phyloP scores from a whole-genome alignment of 2,797 vertebrate genomes.

The Garrulus glandarius region DNA sequence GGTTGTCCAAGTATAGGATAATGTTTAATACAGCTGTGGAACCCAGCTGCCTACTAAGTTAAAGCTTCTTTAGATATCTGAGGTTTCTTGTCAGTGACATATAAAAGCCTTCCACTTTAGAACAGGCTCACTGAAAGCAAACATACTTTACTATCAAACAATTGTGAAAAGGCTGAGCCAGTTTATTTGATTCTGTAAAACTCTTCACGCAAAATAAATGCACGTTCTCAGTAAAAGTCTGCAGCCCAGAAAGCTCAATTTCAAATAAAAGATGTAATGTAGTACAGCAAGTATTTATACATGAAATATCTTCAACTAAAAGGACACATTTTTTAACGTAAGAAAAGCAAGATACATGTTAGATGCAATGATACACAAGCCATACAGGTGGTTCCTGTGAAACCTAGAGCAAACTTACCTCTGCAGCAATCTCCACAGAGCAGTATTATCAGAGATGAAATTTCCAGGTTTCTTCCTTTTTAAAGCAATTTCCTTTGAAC shows the following conservation, averaged over 20 bases:
- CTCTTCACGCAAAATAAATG: slow-evolving; percentile 1
- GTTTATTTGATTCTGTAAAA: neutral
- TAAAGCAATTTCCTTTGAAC: neutral
- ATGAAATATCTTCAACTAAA: neutral
- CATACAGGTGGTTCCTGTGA: neutral
- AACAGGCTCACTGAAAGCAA: neutral
- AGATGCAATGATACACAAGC: neutral
- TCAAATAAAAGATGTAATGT: neutral
- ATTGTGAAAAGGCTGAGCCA: neutral
- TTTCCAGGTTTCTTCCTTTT: neutral
- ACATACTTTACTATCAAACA: neutral
- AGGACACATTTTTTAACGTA: neutral
- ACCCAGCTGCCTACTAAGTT: neutral
- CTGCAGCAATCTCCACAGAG: neutral
- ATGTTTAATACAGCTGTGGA: neutral
- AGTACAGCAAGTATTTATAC: neutral
- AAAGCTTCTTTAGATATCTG: neutral
- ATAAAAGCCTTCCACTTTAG: neutral
- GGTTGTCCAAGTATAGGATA: neutral
- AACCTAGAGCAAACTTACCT: neutral
- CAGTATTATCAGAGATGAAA: neutral
- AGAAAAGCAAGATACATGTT: neutral
- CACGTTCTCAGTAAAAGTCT: neutral
- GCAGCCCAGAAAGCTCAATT: neutral
- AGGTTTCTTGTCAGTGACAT: neutral